Percentiles rank a stretch among this genome's conserved stretches.
These are phyloP conservation scores for Ceratitis capitata DNA, from an alignment of 1,140 invertebrate species.

Conservation along the genomic window DNA sequence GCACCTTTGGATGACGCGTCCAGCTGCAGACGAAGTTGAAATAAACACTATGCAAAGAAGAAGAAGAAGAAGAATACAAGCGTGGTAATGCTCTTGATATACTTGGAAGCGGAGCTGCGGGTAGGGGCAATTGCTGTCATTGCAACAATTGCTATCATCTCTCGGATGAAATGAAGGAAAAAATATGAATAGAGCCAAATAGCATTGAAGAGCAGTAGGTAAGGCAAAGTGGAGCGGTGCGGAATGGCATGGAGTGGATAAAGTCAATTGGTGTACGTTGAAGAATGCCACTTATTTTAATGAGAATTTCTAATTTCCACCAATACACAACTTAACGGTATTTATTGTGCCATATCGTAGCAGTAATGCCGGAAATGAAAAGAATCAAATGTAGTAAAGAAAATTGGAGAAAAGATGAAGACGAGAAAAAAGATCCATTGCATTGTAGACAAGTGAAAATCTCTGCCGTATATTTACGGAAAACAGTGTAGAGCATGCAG, in stretches of 20 bases:
- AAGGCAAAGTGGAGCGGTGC: neutral
- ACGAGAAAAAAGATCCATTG: neutral
- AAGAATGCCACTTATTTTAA: slow-evolving; percentile 34
- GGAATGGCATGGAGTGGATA: neutral
- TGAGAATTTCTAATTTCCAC: slow-evolving; percentile 38
- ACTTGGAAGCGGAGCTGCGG: neutral
- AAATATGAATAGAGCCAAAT: neutral
- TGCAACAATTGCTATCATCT: slow-evolving; percentile 15
- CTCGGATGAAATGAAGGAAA: slow-evolving; percentile 13
- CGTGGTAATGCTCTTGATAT: neutral
- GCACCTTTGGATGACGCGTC: slow-evolving; percentile 1
- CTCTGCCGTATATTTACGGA: neutral
- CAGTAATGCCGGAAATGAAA: slow-evolving; percentile 22
- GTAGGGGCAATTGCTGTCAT: slow-evolving; percentile 21
- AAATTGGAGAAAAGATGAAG: neutral
- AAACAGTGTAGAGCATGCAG: neutral
- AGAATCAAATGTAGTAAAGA: neutral
- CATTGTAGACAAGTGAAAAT: neutral
- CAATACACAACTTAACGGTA: slow-evolving; percentile 35
- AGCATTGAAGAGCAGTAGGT: neutral
- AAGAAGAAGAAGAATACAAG: neutral
- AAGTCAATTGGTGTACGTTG: slow-evolving; percentile 17
- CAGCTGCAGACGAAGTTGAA: neutral
- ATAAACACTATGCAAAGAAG: neutral
- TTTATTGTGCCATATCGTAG: slow-evolving; percentile 21